Base-by-base conservation (phyloP, 2,888 invertebrate species). In the Synanthedon andrenaeformis region DNA sequence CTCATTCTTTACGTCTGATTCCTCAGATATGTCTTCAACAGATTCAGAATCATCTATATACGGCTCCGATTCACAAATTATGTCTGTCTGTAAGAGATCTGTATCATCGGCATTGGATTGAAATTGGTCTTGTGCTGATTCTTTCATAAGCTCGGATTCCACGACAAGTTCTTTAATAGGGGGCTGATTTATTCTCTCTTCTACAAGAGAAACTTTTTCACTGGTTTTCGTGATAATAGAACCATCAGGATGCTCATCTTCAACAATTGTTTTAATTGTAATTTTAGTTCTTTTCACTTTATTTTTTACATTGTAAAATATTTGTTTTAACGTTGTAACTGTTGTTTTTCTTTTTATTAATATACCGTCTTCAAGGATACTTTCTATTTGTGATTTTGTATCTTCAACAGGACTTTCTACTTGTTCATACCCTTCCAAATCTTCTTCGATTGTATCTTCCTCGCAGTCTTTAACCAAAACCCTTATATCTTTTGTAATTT, bases 211-310 rank as follows among this genome's bases (percentile, higher is more conserved):
- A 35, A 82, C 71, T 59, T 84, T 88, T 68, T 84, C 83, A 61
- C 76, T 84, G 54, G 75, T 83, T 57, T 82, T 83, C 0, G 78
- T 81, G 51, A 80, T 65, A 1, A 84, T 66, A n/a, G 82, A 76
- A 3, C 85, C 83, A 66, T 87, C 81, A 4, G 83, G 83, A 58
- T 76, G 64, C 69, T 82, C 78, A 60, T 88, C 84, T 72, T 83
- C 83, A 54, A 69, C 71, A 2, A 74, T 56, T 14, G 77, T 79
- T 59, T 66, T 76, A 5, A 79, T 66, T 3, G 67, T 70, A 5
- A 81, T 84, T 66, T 81, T 86, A 4, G 82, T 70, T 74, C 85
- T 87, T 56, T 68, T 79, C 10, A 70, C 67, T 41, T 59, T 70
- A 14, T 60, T 65, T 49, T 61, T 57, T 3, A 45, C 48, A 63